phyloP scores from a whole-genome alignment of 1,140 invertebrate species.

The Pseudomyrmex sp. region DNA sequence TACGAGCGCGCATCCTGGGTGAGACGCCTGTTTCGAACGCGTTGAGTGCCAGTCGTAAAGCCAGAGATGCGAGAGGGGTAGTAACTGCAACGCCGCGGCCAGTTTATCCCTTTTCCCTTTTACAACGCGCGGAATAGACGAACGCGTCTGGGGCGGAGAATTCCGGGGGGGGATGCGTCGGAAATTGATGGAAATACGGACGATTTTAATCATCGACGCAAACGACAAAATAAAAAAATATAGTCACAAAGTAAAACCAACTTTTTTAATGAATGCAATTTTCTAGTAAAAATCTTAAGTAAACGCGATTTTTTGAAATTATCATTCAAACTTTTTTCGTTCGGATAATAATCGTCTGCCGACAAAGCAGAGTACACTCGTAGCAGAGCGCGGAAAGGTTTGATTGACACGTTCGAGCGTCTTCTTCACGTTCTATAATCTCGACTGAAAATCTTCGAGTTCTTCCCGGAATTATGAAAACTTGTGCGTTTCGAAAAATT shows the following conservation, averaged over 20 bases:
- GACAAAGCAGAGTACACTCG: too few species aligned
- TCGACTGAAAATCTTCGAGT: background rate
- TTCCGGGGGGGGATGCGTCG: slow-evolving; percentile 4
- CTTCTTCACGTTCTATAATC: too few species aligned
- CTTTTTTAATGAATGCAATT: background rate
- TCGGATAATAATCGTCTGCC: too few species aligned
- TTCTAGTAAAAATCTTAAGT: background rate
- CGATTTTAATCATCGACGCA: slow-evolving; percentile 28
- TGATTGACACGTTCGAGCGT: too few species aligned
- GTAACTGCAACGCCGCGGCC: slow-evolving; percentile 59
- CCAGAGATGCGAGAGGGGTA: slow-evolving; percentile 53
- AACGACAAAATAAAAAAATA: too few species aligned
- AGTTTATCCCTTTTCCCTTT: slow-evolving; percentile 72
- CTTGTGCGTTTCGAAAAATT: background rate
- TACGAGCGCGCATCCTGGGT: slow-evolving; percentile 79
- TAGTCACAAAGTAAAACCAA: too few species aligned
- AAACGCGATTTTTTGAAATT: too few species aligned
- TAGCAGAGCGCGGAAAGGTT: too few species aligned
- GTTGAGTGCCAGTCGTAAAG: slow-evolving; percentile 75
- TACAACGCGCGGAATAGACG: slow-evolving; percentile 41
- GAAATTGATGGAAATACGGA: slow-evolving; percentile 48
- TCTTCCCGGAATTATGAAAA: background rate
- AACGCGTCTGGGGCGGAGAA: slow-evolving; percentile 44
- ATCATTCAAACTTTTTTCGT: too few species aligned
- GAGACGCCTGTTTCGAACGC: slow-evolving; percentile 72